phyloP scores from a whole-genome alignment of 2,888 invertebrate genomes.

The Drosophila testacea region DNA sequence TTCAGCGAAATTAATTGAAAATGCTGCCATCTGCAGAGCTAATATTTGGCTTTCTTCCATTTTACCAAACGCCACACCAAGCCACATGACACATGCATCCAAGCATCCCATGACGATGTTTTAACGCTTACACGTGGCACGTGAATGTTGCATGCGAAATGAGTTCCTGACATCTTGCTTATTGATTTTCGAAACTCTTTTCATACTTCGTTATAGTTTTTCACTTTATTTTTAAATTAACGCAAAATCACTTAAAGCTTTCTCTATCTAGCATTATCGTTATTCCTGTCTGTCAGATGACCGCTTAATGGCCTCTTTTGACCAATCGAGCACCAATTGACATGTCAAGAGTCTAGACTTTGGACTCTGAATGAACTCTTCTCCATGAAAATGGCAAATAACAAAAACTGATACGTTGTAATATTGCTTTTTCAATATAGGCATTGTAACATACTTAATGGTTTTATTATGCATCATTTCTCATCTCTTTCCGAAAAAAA shows the following conservation, averaged over 20 bases:
- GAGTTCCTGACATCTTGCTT: constrained; percentile 53
- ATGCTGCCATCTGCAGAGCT: constrained; percentile 66
- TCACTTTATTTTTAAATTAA: constrained; percentile 26
- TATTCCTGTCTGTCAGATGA: constrained; percentile 9
- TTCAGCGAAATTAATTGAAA: constrained; percentile 77
- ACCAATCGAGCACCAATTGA: constrained; percentile 23
- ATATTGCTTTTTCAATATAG: constrained; percentile 20
- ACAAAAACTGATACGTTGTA: constrained; percentile 9
- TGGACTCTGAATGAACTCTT: constrained; percentile 33
- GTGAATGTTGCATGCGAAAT: constrained; percentile 47
- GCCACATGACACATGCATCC: background rate
- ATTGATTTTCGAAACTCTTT: constrained; percentile 38
- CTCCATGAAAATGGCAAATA: background rate
- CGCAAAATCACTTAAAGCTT: background rate
- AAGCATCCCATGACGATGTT: constrained; percentile 40
- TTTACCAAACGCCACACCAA: constrained; percentile 7
- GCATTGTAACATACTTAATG: constrained; percentile 6
- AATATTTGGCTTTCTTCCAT: constrained; percentile 66
- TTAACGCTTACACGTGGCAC: constrained; percentile 55
- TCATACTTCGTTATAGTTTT: constrained; percentile 8
- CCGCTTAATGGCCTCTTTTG: constrained; percentile 39
- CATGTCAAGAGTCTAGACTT: constrained; percentile 54
- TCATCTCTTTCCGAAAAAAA: background rate
- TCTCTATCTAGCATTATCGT: background rate
- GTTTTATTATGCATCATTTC: constrained; percentile 7